Percentiles rank a stretch among this genome's conserved stretches.
Evolutionary conservation across 2,797 vertebrate species (phyloP).

Genomic region (Gouania willdenowi): DNA sequence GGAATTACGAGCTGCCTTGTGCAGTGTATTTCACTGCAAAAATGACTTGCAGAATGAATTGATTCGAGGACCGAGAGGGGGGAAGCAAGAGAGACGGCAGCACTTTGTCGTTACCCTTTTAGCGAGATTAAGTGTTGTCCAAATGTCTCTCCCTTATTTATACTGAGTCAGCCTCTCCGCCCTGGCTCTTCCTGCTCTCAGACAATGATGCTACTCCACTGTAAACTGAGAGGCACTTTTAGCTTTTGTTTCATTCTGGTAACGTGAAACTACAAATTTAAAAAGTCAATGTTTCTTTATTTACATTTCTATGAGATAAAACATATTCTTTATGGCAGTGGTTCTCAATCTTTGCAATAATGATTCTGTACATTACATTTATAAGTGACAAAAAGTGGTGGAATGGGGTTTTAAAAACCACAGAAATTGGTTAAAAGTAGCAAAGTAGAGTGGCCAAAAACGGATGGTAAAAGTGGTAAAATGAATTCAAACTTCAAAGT

Average conservation of each 20-base stretch:
- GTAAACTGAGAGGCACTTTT: slow-evolving; percentile 20
- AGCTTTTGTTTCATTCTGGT: slow-evolving; percentile 18
- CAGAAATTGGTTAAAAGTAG: too few relatives aligned
- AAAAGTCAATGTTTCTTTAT: too few relatives aligned
- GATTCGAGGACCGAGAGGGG: slow-evolving; percentile 46
- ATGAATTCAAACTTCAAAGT: too few relatives aligned
- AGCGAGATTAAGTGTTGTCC: slow-evolving; percentile 75
- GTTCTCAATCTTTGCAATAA: too few relatives aligned
- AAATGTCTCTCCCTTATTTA: slow-evolving; percentile 74
- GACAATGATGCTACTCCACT: slow-evolving; percentile 7
- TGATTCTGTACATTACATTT: too few relatives aligned
- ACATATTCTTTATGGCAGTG: too few relatives aligned
- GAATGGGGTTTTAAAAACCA: too few relatives aligned
- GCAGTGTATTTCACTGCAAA: slow-evolving; percentile 49
- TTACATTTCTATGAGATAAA: too few relatives aligned
- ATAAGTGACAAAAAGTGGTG: too few relatives aligned
- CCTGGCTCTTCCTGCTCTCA: slow-evolving; percentile 11
- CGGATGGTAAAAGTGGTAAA: too few relatives aligned
- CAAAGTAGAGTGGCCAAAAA: too few relatives aligned
- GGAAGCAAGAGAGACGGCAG: slow-evolving; percentile 45
- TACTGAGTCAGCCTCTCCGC: slow-evolving; percentile 66
- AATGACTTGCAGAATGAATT: slow-evolving; percentile 56
- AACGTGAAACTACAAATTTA: background rate
- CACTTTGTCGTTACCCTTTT: slow-evolving; percentile 77
- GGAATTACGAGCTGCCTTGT: slow-evolving; percentile 27